Evolutionary conservation across 2,797 vertebrate species (phyloP), one percentile per base, ranked within the genome.

Genomic region (Sebastes umbrosus): DNA sequence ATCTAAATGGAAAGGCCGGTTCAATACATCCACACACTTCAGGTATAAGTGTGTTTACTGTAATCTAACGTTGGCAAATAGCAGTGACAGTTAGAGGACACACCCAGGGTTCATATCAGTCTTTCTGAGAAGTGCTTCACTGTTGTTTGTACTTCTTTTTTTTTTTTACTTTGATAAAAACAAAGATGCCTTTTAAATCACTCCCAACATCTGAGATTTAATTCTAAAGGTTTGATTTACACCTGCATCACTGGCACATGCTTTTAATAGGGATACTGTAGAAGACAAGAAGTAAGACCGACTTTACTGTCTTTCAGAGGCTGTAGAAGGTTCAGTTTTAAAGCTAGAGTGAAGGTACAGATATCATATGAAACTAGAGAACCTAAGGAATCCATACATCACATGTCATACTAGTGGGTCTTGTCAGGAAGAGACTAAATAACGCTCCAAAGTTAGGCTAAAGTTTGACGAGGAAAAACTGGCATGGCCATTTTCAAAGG

Each of bases 21-120:
- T 57, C 22, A 5, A 16, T 52, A 9, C 20, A 24, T 43, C 20
- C 12, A 7, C 29, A 52, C 36, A 20, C 22, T 46, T 20, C 8
- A 60, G 67, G 9, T 31, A 1, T 39, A 39, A 39, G 36, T 22
- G 8, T 36, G 43, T 72, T 71, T 20, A 11, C 29, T 22, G 25
- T 55, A 22, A 69, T 73, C 24, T 59, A 11, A 14, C 9, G 24
- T 6, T 9, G 29, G 58, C 58, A 68, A 20, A 58, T 22, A 24
- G 25, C 13, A 55, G 11, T 63, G 34, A 68, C 66, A 55, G 52
- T 32, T 67, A 24, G 24, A 60, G 25, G 57, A 31, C 77, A 69
- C 84, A 68, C 77, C 81, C 81, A 32, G 18, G 29, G 4, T 69
- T 75, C 64, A 43, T 63, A 66, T 79, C 31, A 60, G 32, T 5